These are phyloP conservation scores for Beroe forskalii DNA, from an alignment of 37 sponge, comb jelly and placozoan genomes.

Conservation along the genomic window DNA sequence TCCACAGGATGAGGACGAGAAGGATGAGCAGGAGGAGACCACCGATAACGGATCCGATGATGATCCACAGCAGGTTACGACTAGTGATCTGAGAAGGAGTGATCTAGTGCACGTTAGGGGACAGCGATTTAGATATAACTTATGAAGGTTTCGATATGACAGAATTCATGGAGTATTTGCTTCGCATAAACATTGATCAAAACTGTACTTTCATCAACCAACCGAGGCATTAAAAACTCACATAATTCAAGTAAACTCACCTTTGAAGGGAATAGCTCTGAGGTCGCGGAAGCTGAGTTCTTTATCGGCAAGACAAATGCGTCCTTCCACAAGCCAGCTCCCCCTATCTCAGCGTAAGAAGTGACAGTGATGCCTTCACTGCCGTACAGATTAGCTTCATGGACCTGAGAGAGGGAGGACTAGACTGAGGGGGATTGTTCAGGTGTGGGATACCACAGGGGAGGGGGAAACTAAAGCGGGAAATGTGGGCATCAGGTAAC, in stretches of 20 bases:
- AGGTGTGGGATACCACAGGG: too few relatives aligned
- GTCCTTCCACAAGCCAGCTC: neutral
- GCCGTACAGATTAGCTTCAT: conserved; percentile 48
- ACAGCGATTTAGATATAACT: too few relatives aligned
- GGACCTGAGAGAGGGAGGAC: conserved; percentile 35
- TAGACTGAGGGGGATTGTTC: too few relatives aligned
- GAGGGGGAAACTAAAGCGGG: too few relatives aligned
- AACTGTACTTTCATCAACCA: neutral
- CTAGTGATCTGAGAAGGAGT: neutral
- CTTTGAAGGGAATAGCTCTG: conserved; percentile 27
- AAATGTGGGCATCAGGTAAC: too few relatives aligned
- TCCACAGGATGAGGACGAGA: conserved; percentile 14
- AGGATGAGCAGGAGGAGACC: conserved; percentile 46
- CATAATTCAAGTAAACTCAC: too few relatives aligned
- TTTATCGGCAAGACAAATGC: neutral
- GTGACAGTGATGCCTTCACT: conserved; percentile 16
- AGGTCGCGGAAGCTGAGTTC: neutral
- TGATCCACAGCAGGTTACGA: neutral
- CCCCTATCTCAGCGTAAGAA: neutral
- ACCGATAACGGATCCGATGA: conserved; percentile 20
- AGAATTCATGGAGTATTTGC: neutral
- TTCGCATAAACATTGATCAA: neutral
- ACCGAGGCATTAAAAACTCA: too few relatives aligned
- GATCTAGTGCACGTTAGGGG: neutral
- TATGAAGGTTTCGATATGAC: neutral